Evolutionary conservation across 2,888 invertebrate species (phyloP).

Genomic region (Campoletis raptor): DNA sequence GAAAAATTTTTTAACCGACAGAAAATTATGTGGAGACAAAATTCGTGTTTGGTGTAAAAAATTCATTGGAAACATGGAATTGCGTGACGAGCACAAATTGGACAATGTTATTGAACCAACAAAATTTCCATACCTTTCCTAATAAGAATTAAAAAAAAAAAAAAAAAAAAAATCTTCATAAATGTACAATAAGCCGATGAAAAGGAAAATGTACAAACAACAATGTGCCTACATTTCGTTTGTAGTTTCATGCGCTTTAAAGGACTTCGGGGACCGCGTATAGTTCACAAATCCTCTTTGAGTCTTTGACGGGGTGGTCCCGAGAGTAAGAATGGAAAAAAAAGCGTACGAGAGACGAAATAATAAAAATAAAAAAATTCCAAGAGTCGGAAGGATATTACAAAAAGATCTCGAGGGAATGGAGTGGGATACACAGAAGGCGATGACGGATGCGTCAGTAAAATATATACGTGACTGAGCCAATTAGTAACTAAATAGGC

Average conservation of each 20-base stretch:
- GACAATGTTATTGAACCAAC: background rate
- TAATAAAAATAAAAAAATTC: background rate
- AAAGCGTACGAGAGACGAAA: background rate
- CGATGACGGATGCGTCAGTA: constrained; percentile 13
- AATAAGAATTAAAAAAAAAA: background rate
- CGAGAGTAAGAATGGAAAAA: background rate
- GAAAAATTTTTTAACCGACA: no score
- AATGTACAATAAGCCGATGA: background rate
- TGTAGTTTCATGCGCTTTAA: background rate
- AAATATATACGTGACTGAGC: constrained; percentile 15
- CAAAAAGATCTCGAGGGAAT: constrained; percentile 37
- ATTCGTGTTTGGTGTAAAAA: no score
- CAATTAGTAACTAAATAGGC: constrained; percentile 51
- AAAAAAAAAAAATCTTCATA: background rate
- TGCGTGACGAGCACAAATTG: background rate
- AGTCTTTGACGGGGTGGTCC: constrained; percentile 6
- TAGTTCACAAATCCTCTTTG: constrained; percentile 9
- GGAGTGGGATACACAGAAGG: background rate
- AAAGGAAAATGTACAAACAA: background rate
- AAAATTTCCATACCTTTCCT: background rate
- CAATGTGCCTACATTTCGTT: background rate
- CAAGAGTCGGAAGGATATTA: constrained; percentile 24
- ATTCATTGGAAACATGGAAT: background rate
- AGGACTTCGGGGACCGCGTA: background rate
- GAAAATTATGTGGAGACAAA: no score